Evolutionary conservation across 2,888 invertebrate genomes (phyloP), one percentile per base, ranked within the genome.

Genomic region (Esperia sulphurella): DNA sequence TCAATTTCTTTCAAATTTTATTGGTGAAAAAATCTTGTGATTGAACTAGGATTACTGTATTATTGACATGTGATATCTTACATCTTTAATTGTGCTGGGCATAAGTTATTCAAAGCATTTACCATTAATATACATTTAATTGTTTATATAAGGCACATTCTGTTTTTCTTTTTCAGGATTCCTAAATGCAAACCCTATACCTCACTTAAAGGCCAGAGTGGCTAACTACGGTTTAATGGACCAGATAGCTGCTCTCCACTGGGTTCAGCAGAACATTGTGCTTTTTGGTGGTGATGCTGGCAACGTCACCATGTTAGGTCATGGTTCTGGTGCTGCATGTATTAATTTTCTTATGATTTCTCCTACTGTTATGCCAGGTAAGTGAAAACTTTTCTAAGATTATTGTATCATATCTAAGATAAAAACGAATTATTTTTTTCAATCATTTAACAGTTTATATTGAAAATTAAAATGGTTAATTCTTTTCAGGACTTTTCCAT

Each of bases 181-280:
- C 82, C 92, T 97, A 53, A 97, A 97, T 82, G 96, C 96, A 53
- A 97, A 97, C 82, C 95, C 95, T 46, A 94, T 95, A 66, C 96
- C 96, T 0, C 95, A 96, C 68, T 84, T 94, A 56, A 95, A 95
- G 75, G 96, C 96, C 2, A 92, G 96, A 49, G 96, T 97, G 29
- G 96, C 97, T 14, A 99, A 99, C 91, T 98, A 98, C 79, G 99
- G 98, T 0, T 92, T 99, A 47, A 97, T 98, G 95, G 99, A 98
- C 88, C 97, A 98, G 86, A 96, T 98, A 72, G 98, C 98, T 0
- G 98, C 98, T 0, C 88, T 99, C 33, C 97, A 98, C 68, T 99
- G 98, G 98, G 94, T 99, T 35, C 96, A 97, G 73, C 97, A 97
- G 77, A 98, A 98, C 79, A 97, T 99, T 51, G 96, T 93, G 0